These are phyloP conservation scores for Sus cebifrons DNA, from an alignment of 2,797 vertebrate species.

Conservation along the genomic window DNA sequence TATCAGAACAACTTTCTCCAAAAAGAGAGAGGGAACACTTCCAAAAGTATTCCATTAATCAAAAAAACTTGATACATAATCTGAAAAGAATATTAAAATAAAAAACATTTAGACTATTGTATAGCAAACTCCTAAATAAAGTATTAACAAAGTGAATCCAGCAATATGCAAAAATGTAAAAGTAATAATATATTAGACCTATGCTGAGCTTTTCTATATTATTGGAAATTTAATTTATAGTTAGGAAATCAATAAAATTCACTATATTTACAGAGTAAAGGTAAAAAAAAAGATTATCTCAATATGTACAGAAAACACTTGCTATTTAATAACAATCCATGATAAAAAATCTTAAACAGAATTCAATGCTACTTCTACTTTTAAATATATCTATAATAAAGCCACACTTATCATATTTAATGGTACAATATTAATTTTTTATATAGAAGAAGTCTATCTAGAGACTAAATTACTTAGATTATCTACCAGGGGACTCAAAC, in stretches of 20 bases:
- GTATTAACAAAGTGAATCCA: too few species aligned
- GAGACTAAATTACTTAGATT: not conserved
- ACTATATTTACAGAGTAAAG: not conserved
- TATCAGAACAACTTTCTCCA: not conserved
- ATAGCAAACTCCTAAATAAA: too few species aligned
- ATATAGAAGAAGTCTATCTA: not conserved
- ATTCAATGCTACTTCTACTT: not conserved
- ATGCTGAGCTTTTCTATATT: not conserved
- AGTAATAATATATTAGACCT: not conserved
- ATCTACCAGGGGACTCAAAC: not conserved
- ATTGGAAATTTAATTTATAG: slow-evolving; percentile 4
- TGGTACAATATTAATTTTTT: not conserved
- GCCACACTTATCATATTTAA: not conserved
- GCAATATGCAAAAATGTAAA: not conserved
- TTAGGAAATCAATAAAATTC: not conserved
- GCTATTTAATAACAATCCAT: not conserved
- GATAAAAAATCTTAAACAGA: not conserved
- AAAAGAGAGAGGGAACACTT: not conserved
- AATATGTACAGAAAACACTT: not conserved
- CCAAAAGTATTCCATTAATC: not conserved
- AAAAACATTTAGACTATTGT: too few species aligned
- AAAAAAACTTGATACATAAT: not conserved
- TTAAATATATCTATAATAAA: not conserved
- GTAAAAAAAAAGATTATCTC: not conserved
- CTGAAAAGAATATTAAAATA: not conserved